These are phyloP conservation scores for Formica aserva DNA, from an alignment of 2,888 invertebrate species.

Conservation along the genomic window DNA sequence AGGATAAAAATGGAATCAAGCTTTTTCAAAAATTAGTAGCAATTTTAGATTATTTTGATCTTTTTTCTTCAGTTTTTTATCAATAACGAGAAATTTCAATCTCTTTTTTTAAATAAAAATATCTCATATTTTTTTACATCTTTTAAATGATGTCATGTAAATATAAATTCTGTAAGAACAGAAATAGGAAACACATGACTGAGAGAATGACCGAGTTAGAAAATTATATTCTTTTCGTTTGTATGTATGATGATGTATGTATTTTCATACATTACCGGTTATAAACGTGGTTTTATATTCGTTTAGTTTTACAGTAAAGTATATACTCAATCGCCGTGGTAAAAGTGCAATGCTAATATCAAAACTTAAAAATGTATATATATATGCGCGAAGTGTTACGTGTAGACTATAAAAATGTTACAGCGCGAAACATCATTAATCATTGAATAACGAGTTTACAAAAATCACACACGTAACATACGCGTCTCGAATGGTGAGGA, in stretches of 20 bases:
- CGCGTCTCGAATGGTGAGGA: background rate
- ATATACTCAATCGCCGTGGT: slow-evolving; percentile 26
- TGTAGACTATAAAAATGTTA: slow-evolving; percentile 15
- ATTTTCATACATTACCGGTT: background rate
- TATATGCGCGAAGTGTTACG: slow-evolving; percentile 24
- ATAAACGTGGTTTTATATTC: background rate
- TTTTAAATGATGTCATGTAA: background rate
- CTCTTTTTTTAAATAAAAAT: background rate
- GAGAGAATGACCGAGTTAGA: background rate
- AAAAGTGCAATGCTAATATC: slow-evolving; percentile 37
- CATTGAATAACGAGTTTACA: slow-evolving; percentile 10
- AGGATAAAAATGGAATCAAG: background rate
- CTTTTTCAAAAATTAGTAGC: slow-evolving; percentile 1
- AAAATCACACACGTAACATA: background rate
- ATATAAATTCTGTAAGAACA: background rate
- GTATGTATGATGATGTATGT: background rate
- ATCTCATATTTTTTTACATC: background rate
- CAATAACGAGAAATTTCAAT: background rate
- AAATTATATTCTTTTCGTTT: slow-evolving; percentile 14
- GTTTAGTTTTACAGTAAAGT: background rate
- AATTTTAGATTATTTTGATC: background rate
- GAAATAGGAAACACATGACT: background rate
- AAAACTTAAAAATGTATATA: slow-evolving; percentile 10
- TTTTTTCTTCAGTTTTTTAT: background rate
- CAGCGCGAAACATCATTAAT: slow-evolving; percentile 32